Base-by-base conservation (phyloP, 2,888 invertebrate genomes). In the Pecten maximus region DNA sequence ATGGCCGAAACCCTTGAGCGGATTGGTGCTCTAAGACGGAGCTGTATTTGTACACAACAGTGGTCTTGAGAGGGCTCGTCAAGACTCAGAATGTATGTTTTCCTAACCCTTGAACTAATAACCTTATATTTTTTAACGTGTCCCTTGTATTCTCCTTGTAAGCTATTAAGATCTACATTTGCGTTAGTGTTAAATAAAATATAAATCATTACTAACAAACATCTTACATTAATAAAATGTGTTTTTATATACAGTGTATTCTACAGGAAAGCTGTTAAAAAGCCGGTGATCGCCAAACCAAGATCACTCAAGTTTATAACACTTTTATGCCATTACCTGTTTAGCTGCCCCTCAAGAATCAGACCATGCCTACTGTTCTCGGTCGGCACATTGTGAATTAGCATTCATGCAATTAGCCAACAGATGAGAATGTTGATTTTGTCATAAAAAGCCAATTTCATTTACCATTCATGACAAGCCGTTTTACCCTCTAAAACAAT, bases 361-460 rank as follows among this genome's bases (percentile, higher is more conserved):
- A 35, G 6, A 15, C 10, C 12, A 0, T 28, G 74, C 28, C 35
- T 74, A 12, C 74, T 74, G 74, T 74, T 74, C 28, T 74, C 28
- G 12, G 28, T 2, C 35, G 15, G 15, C 12, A 28, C 10, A 74
- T 35, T 10, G 12, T 23, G 28, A 74, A 35, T 35, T 74, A 74
- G 4, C 74, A 74, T 74, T 23, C 35, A 28, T 35, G 35, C 74
- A 28, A 74, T 74, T 74, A 74, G 35, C 10, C 74, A 74, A 23
- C 74, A 74, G 74, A 74, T 74, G 74, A 74, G 74, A 28, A 74
- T 74, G 74, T 74, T 74, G 74, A 35, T 74, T 74, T 74, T 74
- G 74, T 74, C 74, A 74, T 74, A 74, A 74, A 74, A 74, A 74
- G 74, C 15, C 74, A 74, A 74, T 74, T 74, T 74, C 74, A 74